Base-by-base conservation (phyloP, 35 echinoderm and acorn worm genomes). In the Diadema setosum region DNA sequence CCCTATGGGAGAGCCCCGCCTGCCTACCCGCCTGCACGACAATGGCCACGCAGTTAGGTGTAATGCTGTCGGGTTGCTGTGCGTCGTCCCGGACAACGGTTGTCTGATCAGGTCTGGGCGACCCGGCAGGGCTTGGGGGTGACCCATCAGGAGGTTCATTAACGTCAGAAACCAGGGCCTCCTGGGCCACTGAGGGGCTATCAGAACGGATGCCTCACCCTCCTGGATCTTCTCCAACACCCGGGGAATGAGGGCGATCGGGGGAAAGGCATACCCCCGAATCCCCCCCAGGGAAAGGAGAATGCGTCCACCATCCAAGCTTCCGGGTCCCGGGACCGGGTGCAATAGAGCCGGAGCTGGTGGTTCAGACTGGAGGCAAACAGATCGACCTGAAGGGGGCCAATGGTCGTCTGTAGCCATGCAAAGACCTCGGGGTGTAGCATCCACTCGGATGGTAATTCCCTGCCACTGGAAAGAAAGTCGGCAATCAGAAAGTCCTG, bases 321-420 rank as follows among this genome's bases (percentile, higher is more conserved):
- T n/a, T n/a, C n/a, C n/a, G n/a, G n/a, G n/a, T n/a, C n/a, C n/a
- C n/a, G n/a, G n/a, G n/a, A n/a, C n/a, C n/a, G n/a, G 14, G 89
- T 18, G 74, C 81, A 84, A 85, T 46, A 76, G 12, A 37, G 30
- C 44, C 23, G 89, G 15, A 75, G 63, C 56, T 85, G 73, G 40
- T 40, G 0, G 59, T 75, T 91, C 5, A 34, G 30, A 25, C 83
- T n/a, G n/a, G n/a, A n/a, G n/a, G n/a, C n/a, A n/a, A n/a, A n/a
- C n/a, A n/a, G n/a, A n/a, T n/a, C n/a, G n/a, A n/a, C n/a, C n/a
- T n/a, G n/a, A n/a, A n/a, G n/a, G n/a, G n/a, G n/a, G n/a, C n/a
- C n/a, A n/a, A n/a, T n/a, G n/a, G n/a, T n/a, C n/a, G n/a, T n/a
- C n/a, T n/a, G n/a, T n/a, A n/a, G n/a, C n/a, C n/a, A n/a, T n/a